Evolutionary conservation across 2,113 vertebrate genomes (phyloP), one percentile per base, ranked within the genome.

Genomic region (Catharus bicknelli): DNA sequence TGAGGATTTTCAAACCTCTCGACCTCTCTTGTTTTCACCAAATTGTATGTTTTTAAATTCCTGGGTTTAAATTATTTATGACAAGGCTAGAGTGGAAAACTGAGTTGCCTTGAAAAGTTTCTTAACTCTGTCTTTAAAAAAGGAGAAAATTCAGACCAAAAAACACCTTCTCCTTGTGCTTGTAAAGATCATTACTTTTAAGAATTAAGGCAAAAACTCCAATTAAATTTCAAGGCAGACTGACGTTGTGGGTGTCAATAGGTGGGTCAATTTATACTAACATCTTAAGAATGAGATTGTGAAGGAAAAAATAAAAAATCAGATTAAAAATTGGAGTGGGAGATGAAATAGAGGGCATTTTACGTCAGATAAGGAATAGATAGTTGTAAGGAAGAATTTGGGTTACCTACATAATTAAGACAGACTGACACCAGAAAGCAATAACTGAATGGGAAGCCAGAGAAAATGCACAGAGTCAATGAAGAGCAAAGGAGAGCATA

Each of bases 101-200:
- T 32, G 27, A 79, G 17, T 32, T 69, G 5, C 15, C 10, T 64
- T 64, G 10, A 70, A 75, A 87, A 69, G 34, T 38, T 91, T 58
- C 30, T 82, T 68, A 62, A 26, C n/a, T 61, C 9, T 42, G 3
- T 38, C 13, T 76, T 20, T 11, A 19, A 27, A 25, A 50, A 18
- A 29, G 4, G 1, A 13, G 57, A 29, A n/a, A 26, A 42, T 0
- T 22, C 18, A 57, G 36, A 61, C 32, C 7, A 29, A 66, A 19
- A 63, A 4, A 0, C 1, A 2, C 2, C 10, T 55, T 64, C 17
- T 23, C 21, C 4, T 54, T 74, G 3, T 16, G 30, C 26, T 43
- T 23, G 20, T 27, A 50, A 75, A 69, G 27, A 32, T 32, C 4
- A 1, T 3, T 75, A 29, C 7, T 50, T 64, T 45, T 34, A 67